These are phyloP conservation scores for Loripinus fragilis DNA, from an alignment of 2,888 invertebrate genomes.

Conservation along the genomic window DNA sequence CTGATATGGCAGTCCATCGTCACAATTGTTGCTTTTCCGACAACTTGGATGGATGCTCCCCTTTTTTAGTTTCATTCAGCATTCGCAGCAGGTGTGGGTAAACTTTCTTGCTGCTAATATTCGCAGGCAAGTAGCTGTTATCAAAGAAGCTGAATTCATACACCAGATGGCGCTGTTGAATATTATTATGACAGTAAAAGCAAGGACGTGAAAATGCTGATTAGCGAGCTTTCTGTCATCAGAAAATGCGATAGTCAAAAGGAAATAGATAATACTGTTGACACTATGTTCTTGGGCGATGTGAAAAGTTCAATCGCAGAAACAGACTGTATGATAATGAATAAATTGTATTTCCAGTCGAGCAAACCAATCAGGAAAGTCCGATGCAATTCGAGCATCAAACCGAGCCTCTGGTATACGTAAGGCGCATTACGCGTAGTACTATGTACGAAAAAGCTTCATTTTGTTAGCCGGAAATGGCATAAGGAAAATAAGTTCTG, in stretches of 20 bases:
- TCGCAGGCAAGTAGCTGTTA: constrained; percentile 85
- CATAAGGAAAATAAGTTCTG: too few relatives aligned
- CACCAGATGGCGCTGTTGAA: constrained; percentile 75
- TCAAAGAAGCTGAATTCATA: constrained; percentile 90
- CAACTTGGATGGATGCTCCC: constrained; percentile 91
- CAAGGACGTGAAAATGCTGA: constrained; percentile 55
- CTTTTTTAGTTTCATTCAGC: constrained; percentile 88
- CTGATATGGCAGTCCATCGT: constrained; percentile 85
- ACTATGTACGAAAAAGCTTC: too few relatives aligned
- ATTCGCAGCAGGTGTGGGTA: constrained; percentile 88
- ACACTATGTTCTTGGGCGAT: too few relatives aligned
- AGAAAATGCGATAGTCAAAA: background rate
- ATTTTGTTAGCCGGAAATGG: too few relatives aligned
- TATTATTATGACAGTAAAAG: constrained; percentile 55
- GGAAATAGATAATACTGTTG: too few relatives aligned
- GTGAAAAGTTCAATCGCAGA: background rate
- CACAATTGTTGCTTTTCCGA: constrained; percentile 80
- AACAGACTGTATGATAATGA: background rate
- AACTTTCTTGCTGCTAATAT: constrained; percentile 90
- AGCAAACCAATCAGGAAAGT: too few relatives aligned
- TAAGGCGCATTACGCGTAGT: too few relatives aligned
- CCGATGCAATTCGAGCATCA: too few relatives aligned
- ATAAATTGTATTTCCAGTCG: too few relatives aligned
- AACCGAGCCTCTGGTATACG: too few relatives aligned
- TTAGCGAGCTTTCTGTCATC: constrained; percentile 48